Evolutionary conservation across 2,113 vertebrate species (phyloP).

Genomic region (Melanostigma gelatinosum): DNA sequence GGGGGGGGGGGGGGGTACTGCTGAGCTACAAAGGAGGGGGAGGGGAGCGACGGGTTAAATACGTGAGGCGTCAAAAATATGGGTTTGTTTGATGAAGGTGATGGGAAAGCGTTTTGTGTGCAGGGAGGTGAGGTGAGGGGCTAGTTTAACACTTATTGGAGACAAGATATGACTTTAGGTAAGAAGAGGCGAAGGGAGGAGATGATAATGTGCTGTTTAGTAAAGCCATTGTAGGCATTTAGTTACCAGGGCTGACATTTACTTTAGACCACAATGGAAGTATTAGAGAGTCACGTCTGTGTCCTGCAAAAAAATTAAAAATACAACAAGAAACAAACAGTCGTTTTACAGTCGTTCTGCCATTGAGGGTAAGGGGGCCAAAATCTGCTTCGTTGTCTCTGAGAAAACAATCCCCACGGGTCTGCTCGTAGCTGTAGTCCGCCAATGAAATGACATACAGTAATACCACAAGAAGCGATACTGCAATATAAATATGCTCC

Average conservation of each 20-base stretch:
- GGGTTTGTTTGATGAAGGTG: constrained; percentile 28
- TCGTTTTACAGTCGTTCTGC: background rate
- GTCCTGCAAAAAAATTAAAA: constrained; percentile 47
- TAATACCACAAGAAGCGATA: too few species aligned
- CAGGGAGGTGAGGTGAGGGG: background rate
- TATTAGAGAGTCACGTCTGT: constrained; percentile 38
- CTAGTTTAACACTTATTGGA: constrained; percentile 3
- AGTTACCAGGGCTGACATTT: constrained; percentile 55
- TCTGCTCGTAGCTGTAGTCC: too few species aligned
- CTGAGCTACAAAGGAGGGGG: constrained; percentile 28
- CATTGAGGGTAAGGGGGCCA: background rate
- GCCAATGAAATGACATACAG: too few species aligned
- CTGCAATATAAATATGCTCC: too few species aligned
- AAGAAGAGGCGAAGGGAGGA: background rate
- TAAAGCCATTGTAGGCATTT: constrained; percentile 60
- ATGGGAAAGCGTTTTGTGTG: background rate
- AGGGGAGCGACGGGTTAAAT: background rate
- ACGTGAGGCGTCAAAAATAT: background rate
- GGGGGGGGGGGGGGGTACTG: constrained; percentile 45
- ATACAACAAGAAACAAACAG: background rate
- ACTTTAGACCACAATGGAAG: constrained; percentile 51
- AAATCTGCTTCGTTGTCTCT: background rate
- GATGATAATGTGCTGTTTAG: constrained; percentile 47
- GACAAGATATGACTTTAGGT: background rate
- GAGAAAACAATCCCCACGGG: too few species aligned